phyloP scores from a whole-genome alignment of 2,113 vertebrate genomes.

The Halcyon senegalensis region DNA sequence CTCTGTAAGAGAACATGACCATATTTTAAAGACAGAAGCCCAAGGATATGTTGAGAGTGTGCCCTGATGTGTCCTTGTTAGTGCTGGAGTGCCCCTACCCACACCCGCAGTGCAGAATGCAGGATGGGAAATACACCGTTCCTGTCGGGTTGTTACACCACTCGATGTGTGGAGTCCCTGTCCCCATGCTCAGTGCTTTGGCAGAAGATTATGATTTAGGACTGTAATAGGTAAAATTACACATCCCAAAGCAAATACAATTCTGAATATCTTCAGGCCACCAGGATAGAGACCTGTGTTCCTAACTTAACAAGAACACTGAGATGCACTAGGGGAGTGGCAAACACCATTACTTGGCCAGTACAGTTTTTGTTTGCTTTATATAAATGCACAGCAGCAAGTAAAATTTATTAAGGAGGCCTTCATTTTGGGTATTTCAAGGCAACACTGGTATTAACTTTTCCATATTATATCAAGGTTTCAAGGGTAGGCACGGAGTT shows the following conservation, averaged over 20 bases:
- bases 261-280: background rate
- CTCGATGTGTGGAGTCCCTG: background rate
- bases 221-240: background rate
- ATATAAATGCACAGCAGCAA: background rate
- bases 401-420: background rate
- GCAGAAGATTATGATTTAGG: background rate
- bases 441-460: background rate
- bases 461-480: background rate
- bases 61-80: background rate
- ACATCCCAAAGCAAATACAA: background rate
- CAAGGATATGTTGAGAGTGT: background rate
- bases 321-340: background rate
- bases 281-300: background rate
- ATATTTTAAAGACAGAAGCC: background rate
- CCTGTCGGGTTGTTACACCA: rapidly evolving
- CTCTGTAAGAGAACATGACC: background rate
- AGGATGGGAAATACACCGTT: rapidly evolving
- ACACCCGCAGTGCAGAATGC: rapidly evolving
- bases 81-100: background rate
- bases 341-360: background rate
- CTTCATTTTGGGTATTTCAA: background rate
- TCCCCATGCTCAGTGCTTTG: background rate
- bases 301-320: background rate
- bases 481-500: background rate
- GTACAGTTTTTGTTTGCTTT: background rate